Base-by-base conservation (phyloP, 2,113 vertebrate genomes). In the Archocentrus centrarchus region DNA sequence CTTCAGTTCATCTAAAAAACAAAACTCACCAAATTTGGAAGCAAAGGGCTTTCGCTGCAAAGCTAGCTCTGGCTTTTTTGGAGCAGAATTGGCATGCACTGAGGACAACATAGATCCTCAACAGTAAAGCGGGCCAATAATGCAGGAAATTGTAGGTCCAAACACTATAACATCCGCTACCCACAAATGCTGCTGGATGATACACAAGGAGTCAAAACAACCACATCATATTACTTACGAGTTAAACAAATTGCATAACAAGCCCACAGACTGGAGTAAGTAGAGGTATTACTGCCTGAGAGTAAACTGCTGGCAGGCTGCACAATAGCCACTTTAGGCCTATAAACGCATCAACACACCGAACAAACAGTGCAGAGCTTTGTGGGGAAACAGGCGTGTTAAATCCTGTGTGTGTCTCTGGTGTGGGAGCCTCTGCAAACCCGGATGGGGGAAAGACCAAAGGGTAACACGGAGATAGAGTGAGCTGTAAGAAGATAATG, bases 341-440 rank as follows among this genome's bases (percentile, higher is more conserved):
- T 73, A 80, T 85, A 88, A 92, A 92, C 20, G 24, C 86, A 91
- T 87, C 90, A 79, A 86, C 90, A 88, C 79, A 17, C 11, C 17
- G 2, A 86, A 79, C 78, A 90, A 89, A 91, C 87, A 90, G 76
- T 11, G 68, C 55, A 11, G 61, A 63, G 80, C 79, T 91, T 89
- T 91, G 88, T 88, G 68, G 77, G 86, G 88, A 89, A 92, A 79
- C 90, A 77, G 86, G 85, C 81, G 60, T 82, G 90, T 89, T 90
- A 90, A 90, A 90, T 89, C 86, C 86, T 92, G 89, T 87, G 89
- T 59, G 73, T 61, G 44, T 80, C 53, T 91, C 64, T 63, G 81
- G 55, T 41, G 64, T 85, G 78, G 82, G 77, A 93, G 85, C 70
- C 57, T 80, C 78, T 70, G 61, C 82, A 85, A 79, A 86, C 84